phyloP scores from a whole-genome alignment of 2,113 vertebrate species.

The Lontra canadensis region DNA sequence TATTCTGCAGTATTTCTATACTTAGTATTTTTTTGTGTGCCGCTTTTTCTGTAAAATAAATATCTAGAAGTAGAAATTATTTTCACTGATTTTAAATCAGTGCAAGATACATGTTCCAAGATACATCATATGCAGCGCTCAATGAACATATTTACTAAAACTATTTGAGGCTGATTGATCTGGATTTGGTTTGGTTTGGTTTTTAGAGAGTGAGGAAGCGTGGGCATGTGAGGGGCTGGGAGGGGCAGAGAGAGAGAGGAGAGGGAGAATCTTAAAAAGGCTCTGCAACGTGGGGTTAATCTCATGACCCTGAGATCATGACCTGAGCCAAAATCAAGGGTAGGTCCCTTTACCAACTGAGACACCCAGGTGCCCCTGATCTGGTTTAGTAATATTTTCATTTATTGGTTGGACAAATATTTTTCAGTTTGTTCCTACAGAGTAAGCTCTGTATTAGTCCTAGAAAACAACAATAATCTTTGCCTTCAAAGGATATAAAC shows the following conservation, averaged over 20 bases:
- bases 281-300: neutral
- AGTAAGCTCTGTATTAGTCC: neutral
- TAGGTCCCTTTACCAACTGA: neutral
- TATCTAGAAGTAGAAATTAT: neutral
- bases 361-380: neutral
- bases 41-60: conserved; percentile 23
- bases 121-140: neutral
- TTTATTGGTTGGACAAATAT: neutral
- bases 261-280: neutral
- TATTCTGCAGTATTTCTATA: neutral
- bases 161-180: neutral
- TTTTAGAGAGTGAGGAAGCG: neutral
- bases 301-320: neutral
- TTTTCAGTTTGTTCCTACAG: neutral
- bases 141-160: neutral
- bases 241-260: neutral
- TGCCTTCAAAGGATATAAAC: neutral
- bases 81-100: conserved; percentile 26
- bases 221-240: neutral
- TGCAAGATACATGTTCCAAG: neutral
- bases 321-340: neutral
- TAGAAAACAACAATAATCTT: neutral
- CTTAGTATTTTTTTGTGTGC: neutral
- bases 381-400: conserved; percentile 32
- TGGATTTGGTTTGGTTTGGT: neutral